phyloP scores from a whole-genome alignment of 2,797 vertebrate genomes.

The Xiphorhynchus erythropygius region DNA sequence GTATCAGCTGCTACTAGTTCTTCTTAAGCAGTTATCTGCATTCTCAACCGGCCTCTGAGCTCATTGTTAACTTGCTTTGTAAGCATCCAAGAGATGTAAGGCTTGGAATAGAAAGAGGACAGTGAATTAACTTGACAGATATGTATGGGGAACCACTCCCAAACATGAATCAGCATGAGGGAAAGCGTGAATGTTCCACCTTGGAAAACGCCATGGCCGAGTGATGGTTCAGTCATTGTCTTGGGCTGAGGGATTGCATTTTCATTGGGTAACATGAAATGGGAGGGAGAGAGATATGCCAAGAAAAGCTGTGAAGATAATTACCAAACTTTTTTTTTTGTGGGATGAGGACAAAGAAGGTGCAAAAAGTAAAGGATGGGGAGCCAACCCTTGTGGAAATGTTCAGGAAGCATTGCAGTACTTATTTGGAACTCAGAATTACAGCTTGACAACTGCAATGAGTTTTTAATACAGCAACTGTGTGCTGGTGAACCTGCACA shows the following conservation, averaged over 20 bases:
- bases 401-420: neutral
- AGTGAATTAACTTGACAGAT: neutral
- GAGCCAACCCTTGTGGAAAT: neutral
- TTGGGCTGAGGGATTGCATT: neutral
- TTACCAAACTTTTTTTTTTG: neutral
- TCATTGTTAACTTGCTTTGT: neutral
- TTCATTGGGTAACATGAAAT: neutral
- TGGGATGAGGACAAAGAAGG: neutral
- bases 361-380: neutral
- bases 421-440: neutral
- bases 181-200: neutral
- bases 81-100: neutral
- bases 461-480: neutral
- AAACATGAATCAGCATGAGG: neutral
- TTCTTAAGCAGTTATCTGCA: neutral
- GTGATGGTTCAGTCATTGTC: neutral
- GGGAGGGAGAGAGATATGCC: neutral
- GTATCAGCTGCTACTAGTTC: neutral
- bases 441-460: neutral
- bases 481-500: neutral
- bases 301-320: neutral
- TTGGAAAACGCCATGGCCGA: neutral
- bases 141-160: conserved; percentile 33
- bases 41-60: neutral
- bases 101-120: neutral